Evolutionary conservation across 2,113 vertebrate genomes (phyloP).

Genomic region (Odobenus rosmarus): DNA sequence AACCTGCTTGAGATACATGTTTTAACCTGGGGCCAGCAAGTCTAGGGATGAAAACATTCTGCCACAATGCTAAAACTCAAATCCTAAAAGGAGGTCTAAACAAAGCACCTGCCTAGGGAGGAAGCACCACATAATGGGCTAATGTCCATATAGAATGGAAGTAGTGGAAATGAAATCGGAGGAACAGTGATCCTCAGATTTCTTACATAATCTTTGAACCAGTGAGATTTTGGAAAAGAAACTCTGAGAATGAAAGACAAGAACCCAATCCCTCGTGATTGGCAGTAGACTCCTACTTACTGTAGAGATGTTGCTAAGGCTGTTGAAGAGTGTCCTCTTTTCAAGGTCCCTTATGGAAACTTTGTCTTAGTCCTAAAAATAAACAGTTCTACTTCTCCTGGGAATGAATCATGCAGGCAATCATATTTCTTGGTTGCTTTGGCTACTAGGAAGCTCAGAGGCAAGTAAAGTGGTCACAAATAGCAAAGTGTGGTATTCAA

Average conservation of each 20-base stretch:
- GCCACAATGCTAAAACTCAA: background rate
- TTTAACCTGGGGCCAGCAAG: background rate
- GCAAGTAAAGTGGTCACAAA: background rate
- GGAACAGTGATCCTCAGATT: background rate
- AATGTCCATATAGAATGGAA: background rate
- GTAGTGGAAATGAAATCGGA: background rate
- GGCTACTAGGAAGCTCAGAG: background rate
- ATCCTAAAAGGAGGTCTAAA: background rate
- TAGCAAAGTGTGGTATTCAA: background rate
- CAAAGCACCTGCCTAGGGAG: background rate
- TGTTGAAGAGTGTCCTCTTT: background rate
- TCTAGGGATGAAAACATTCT: background rate
- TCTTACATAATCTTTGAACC: background rate
- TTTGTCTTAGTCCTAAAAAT: background rate
- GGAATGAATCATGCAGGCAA: background rate
- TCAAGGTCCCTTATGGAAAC: background rate
- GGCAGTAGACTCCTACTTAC: background rate
- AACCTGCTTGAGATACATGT: background rate
- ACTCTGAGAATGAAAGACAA: background rate
- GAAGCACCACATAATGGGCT: background rate
- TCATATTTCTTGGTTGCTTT: constrained; percentile 23
- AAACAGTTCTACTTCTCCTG: background rate
- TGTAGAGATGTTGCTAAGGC: background rate
- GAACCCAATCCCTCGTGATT: background rate
- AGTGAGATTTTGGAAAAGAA: background rate